A percentile compares a stretch with the other conserved stretches of the same genome.
Evolutionary conservation across 30 jellyfish, hydroid and myxozoan genomes (phyloP).

Genomic region (Hydractinia symbiolongicarpus): DNA sequence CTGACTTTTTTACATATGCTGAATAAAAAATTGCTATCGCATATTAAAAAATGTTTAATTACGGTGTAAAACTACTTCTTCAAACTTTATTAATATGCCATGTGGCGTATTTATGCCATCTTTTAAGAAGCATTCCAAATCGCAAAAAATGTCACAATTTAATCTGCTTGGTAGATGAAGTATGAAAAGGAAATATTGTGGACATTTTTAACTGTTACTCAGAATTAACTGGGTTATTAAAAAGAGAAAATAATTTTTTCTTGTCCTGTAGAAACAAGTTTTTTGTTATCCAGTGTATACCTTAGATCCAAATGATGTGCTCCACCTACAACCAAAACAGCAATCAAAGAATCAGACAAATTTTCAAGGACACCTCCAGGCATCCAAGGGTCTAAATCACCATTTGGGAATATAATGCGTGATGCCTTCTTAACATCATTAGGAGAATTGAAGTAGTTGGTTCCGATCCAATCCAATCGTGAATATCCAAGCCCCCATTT

Average conservation of each 20-base stretch:
- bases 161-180: neutral
- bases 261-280: too few species aligned
- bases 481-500: slow-evolving; percentile 79
- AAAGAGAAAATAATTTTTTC: too few species aligned
- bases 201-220: too few species aligned
- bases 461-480: slow-evolving; percentile 65
- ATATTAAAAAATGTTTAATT: too few species aligned
- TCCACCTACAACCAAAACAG: slow-evolving; percentile 80
- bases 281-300: slow-evolving; percentile 21
- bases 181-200: too few species aligned
- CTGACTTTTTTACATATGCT: too few species aligned
- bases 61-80: too few species aligned
- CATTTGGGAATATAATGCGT: slow-evolving; percentile 85
- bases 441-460: slow-evolving; percentile 66
- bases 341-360: slow-evolving; percentile 61
- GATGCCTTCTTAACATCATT: slow-evolving; percentile 76
- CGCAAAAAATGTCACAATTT: neutral
- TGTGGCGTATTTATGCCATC: neutral
- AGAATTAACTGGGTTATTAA: too few species aligned
- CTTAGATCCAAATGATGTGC: slow-evolving; percentile 94
- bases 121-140: neutral
- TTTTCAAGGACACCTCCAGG: slow-evolving; percentile 98
- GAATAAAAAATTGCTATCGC: too few species aligned
- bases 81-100: neutral
- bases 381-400: slow-evolving; percentile 96